Conservation (phyloP, 2,113 vertebrate species). For the Oryctolagus cuniculus region DNA sequence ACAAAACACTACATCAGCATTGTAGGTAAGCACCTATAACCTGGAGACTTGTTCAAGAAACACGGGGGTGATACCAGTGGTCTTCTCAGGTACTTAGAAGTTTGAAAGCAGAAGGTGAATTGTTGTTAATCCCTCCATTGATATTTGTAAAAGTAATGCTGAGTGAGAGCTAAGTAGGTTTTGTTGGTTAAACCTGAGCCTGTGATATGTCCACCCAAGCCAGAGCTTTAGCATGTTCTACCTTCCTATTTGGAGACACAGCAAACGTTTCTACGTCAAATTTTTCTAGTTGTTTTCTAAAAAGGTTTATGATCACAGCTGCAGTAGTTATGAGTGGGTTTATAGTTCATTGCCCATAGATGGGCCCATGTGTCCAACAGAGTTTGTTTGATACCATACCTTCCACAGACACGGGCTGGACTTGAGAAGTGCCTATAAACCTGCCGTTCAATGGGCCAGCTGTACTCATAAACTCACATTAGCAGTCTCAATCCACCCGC, state of each 20-base stretch:
- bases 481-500: constrained; percentile 85
- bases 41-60: constrained; percentile 75
- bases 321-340: constrained; percentile 90
- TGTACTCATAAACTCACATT: constrained; percentile 90
- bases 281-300: constrained; percentile 85
- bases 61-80: constrained; percentile 67
- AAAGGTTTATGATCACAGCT: constrained; percentile 92
- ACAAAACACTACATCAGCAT: constrained; percentile 73
- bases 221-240: constrained; percentile 18
- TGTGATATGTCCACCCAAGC: constrained; percentile 67
- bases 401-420: constrained; percentile 87
- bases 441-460: constrained; percentile 91
- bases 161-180: constrained; percentile 78
- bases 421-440: constrained; percentile 91
- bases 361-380: constrained; percentile 89
- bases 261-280: constrained; percentile 88
- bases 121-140: constrained; percentile 62
- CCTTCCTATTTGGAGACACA: constrained; percentile 82
- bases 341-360: constrained; percentile 88
- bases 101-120: constrained; percentile 86
- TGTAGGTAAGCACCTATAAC: constrained; percentile 68
- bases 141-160: constrained; percentile 85
- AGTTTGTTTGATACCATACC: constrained; percentile 90
- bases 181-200: constrained; percentile 84
- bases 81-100: constrained; percentile 68